Evolutionary conservation across 2,113 vertebrate species (phyloP).

Genomic region (Cariama cristata): DNA sequence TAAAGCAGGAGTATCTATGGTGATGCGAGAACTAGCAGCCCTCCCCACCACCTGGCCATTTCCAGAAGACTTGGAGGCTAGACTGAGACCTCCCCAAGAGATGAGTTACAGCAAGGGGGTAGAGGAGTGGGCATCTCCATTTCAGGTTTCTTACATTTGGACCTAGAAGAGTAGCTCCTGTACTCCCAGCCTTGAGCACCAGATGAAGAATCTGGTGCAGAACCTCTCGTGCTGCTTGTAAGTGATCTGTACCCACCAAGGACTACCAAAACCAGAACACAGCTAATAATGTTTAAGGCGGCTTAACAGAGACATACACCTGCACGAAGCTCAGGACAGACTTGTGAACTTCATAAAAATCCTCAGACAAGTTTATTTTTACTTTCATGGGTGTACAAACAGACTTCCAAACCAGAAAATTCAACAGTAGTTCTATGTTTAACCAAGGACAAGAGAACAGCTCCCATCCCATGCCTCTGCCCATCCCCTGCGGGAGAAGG

Average conservation of each 20-base stretch:
- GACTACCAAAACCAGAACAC: neutral
- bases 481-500: neutral
- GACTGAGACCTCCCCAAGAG: neutral
- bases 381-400: neutral
- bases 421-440: slow-evolving; percentile 5
- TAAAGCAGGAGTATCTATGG: neutral
- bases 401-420: neutral
- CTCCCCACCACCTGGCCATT: neutral
- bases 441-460: slow-evolving; percentile 14
- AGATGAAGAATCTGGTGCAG: neutral
- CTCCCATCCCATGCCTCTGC: neutral
- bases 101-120: neutral
- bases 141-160: neutral
- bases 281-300: neutral
- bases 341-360: neutral
- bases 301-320: neutral
- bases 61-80: neutral
- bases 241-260: neutral
- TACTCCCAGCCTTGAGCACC: neutral
- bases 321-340: neutral
- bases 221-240: neutral
- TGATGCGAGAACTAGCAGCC: neutral
- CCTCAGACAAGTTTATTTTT: neutral
- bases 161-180: neutral
- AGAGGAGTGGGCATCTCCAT: neutral